Conservation (phyloP, 2,797 vertebrate genomes). For the Ataeniobius toweri region DNA sequence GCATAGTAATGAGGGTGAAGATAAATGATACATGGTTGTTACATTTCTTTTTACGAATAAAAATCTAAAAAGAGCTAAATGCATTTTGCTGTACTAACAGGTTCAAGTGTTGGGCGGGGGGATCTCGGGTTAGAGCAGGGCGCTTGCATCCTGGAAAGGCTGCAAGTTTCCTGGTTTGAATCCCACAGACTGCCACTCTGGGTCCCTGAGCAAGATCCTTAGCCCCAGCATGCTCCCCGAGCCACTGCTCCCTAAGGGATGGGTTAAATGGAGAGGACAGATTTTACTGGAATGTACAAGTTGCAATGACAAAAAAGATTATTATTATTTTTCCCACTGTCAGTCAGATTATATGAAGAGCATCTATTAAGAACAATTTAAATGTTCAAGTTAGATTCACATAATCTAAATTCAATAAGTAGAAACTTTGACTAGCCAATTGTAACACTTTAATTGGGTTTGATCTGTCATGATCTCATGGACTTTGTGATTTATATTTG, state of each 20-base stretch:
- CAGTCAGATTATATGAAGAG: not conserved
- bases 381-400: not conserved
- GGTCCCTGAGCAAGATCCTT: too few species aligned
- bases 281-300: too few species aligned
- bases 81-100: not conserved
- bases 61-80: not conserved
- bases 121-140: too few species aligned
- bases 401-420: not conserved
- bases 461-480: not conserved
- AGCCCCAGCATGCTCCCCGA: too few species aligned
- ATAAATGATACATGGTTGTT: not conserved
- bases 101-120: not conserved
- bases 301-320: too few species aligned
- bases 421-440: not conserved
- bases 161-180: too few species aligned
- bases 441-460: not conserved
- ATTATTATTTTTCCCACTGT: too few species aligned
- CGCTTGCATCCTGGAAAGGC: too few species aligned
- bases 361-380: not conserved
- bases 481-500: too few species aligned
- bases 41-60: not conserved
- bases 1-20: not conserved
- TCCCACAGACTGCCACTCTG: too few species aligned
- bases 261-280: too few species aligned
- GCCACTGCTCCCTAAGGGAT: too few species aligned